Evolutionary conservation across 2,888 invertebrate genomes (phyloP).

Genomic region (Melanostoma mellinum): DNA sequence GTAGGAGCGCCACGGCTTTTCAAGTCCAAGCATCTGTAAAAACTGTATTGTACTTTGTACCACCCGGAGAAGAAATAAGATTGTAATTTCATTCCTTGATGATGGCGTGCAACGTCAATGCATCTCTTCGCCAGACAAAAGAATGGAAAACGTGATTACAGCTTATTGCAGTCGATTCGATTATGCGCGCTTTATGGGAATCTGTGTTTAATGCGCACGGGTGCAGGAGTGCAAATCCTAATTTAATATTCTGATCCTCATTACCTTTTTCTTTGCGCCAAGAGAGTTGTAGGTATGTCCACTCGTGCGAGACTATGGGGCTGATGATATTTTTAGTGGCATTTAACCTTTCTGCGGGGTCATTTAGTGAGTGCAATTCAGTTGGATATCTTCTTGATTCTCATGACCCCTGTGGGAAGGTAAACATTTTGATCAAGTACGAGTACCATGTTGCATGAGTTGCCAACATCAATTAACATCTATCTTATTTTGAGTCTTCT

Average conservation of each 20-base stretch:
- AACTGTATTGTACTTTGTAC: slow-evolving; percentile 62
- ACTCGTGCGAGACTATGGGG: slow-evolving; percentile 63
- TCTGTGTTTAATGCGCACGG: slow-evolving; percentile 29
- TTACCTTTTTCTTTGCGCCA: slow-evolving; percentile 41
- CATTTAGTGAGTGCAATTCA: slow-evolving; percentile 33
- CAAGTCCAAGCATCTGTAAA: slow-evolving; percentile 16
- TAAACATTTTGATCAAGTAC: slow-evolving; percentile 42
- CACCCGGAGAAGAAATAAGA: slow-evolving; percentile 42
- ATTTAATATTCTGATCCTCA: slow-evolving; percentile 73
- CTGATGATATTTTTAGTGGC: slow-evolving; percentile 64
- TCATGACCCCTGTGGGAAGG: slow-evolving; percentile 58
- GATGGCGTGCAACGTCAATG: slow-evolving; percentile 52
- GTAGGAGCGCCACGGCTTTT: slow-evolving; percentile 50
- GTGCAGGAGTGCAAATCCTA: slow-evolving; percentile 68
- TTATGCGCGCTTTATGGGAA: slow-evolving; percentile 55
- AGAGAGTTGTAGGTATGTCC: slow-evolving; percentile 39
- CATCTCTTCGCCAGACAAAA: slow-evolving; percentile 34
- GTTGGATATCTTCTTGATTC: slow-evolving; percentile 46
- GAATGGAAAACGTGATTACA: slow-evolving; percentile 71
- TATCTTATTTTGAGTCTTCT: neutral
- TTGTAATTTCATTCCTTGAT: slow-evolving; percentile 65
- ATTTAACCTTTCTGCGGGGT: slow-evolving; percentile 63
- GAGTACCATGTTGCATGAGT: slow-evolving; percentile 47
- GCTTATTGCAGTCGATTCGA: slow-evolving; percentile 66
- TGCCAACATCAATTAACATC: slow-evolving; percentile 14